A percentile compares a stretch with the other conserved stretches of the same genome.
These are phyloP conservation scores for Uropetala carovei DNA, from an alignment of 2,888 invertebrate genomes.

Conservation along the genomic window DNA sequence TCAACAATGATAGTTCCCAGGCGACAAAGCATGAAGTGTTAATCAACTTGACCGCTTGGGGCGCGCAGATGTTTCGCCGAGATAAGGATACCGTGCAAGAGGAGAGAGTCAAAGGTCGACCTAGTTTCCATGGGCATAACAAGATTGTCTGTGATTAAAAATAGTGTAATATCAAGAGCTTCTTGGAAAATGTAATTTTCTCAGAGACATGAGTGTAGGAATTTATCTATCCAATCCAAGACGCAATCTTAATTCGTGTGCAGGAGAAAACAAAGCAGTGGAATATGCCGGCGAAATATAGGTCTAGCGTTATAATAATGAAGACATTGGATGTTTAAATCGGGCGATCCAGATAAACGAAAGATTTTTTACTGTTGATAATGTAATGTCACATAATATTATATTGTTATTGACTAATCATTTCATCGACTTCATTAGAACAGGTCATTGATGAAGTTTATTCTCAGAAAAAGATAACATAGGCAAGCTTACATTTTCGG, in stretches of 20 bases:
- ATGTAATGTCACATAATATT: too few relatives aligned
- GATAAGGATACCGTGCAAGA: conserved; percentile 19
- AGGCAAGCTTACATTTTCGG: too few relatives aligned
- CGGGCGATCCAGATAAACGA: too few relatives aligned
- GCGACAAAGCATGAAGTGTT: background rate
- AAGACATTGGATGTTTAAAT: too few relatives aligned
- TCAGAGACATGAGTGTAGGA: background rate
- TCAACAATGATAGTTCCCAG: background rate
- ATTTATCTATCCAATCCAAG: background rate
- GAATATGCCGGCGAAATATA: too few relatives aligned
- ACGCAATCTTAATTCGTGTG: background rate
- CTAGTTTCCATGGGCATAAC: conserved; percentile 32
- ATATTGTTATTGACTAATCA: too few relatives aligned
- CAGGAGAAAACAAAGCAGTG: too few relatives aligned
- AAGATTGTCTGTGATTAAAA: conserved; percentile 19
- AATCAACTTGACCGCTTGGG: conserved; percentile 28
- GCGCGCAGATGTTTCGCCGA: conserved; percentile 3
- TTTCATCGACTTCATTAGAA: too few relatives aligned
- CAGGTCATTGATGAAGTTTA: too few relatives aligned
- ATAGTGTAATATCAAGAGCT: conserved; percentile 9
- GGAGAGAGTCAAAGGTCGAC: conserved; percentile 24
- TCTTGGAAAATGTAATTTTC: conserved; percentile 5
- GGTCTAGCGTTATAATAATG: too few relatives aligned
- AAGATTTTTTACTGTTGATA: too few relatives aligned
- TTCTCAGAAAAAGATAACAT: too few relatives aligned